A percentile compares a stretch with the other conserved stretches of the same genome.
Conservation (phyloP, 2,888 invertebrate genomes). For the Eucera pruinosa region DNA sequence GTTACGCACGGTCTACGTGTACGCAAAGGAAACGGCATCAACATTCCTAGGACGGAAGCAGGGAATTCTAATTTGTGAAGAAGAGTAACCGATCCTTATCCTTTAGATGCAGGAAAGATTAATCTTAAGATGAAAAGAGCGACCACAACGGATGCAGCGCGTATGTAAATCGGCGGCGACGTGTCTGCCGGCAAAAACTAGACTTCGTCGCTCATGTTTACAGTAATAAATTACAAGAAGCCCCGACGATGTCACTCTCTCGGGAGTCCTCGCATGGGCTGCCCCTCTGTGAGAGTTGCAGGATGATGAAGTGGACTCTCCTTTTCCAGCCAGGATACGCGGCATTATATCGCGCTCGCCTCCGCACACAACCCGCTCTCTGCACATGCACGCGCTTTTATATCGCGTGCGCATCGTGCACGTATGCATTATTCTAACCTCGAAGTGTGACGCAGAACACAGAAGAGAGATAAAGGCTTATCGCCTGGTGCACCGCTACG, state of each 20-base stretch:
- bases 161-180: constrained; percentile 57
- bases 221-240: constrained; percentile 61
- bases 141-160: constrained; percentile 32
- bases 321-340: constrained; percentile 48
- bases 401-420: constrained; percentile 1
- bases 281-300: constrained; percentile 4
- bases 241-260: constrained; percentile 15
- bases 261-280: constrained; percentile 12
- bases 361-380: not conserved
- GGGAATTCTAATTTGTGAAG: not conserved
- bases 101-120: constrained; percentile 5
- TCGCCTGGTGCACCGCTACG: constrained; percentile 31
- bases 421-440: constrained; percentile 35
- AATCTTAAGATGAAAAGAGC: constrained; percentile 25
- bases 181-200: constrained; percentile 47
- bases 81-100: not conserved
- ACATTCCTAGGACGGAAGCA: too few species aligned
- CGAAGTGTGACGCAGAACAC: constrained; percentile 49
- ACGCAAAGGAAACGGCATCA: too few species aligned
- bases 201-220: constrained; percentile 61
- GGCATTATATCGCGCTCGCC: constrained; percentile 19
- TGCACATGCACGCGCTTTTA: not conserved
- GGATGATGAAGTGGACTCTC: constrained; percentile 64
- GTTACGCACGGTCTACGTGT: too few species aligned
- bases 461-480: constrained; percentile 52